Percentiles rank a stretch among this genome's conserved stretches.
phyloP scores from a whole-genome alignment of 2,888 invertebrate species.

The Tipula confusa region DNA sequence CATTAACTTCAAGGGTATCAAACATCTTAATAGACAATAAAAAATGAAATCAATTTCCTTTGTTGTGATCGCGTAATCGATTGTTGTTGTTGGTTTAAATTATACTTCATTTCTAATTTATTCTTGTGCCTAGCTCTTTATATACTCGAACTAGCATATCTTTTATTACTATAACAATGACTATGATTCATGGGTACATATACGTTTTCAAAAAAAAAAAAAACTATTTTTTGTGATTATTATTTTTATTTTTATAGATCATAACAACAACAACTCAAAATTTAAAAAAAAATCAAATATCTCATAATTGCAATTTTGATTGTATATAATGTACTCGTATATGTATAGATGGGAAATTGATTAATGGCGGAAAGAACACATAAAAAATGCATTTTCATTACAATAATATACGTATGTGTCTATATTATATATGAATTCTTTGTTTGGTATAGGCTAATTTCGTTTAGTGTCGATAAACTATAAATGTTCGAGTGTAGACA shows the following conservation, averaged over 20 bases:
- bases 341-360: not conserved
- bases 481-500: not conserved
- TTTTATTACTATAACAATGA: slow-evolving; percentile 13
- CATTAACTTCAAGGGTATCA: not conserved
- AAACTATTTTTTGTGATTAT: not conserved
- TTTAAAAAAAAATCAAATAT: slow-evolving; percentile 5
- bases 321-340: not conserved
- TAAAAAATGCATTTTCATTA: slow-evolving; percentile 15
- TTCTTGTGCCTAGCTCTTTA: not conserved
- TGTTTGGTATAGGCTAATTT: slow-evolving; percentile 7
- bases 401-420: not conserved
- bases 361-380: slow-evolving; percentile 3
- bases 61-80: not conserved
- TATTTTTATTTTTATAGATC: slow-evolving; percentile 1
- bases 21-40: not conserved
- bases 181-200: not conserved
- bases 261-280: not conserved
- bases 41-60: not conserved
- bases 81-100: not conserved
- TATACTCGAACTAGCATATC: too few relatives aligned
- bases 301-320: slow-evolving; percentile 25
- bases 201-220: not conserved
- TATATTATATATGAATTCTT: not conserved
- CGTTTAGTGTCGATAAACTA: not conserved
- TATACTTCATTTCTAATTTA: not conserved